Percentiles rank a stretch among this genome's conserved stretches.
These are phyloP conservation scores for Xerus inauris DNA, from an alignment of 2,113 vertebrate species.

Conservation along the genomic window DNA sequence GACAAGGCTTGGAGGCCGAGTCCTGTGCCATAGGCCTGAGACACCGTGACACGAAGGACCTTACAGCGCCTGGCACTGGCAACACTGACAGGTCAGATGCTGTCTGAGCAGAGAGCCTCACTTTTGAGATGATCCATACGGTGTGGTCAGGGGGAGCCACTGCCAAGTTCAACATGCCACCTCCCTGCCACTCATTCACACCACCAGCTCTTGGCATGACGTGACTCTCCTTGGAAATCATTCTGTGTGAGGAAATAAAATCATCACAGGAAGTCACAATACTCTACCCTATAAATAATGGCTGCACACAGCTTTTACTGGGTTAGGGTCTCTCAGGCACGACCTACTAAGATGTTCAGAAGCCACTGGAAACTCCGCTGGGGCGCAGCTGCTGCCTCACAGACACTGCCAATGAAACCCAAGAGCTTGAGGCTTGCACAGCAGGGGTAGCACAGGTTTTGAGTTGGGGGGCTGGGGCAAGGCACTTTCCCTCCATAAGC, in stretches of 20 bases:
- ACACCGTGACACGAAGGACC: accelerated
- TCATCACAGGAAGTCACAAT: background rate
- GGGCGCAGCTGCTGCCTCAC: background rate
- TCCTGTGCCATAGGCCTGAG: background rate
- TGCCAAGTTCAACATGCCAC: background rate
- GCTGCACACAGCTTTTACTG: background rate
- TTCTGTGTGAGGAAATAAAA: background rate
- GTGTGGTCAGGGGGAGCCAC: too few species aligned
- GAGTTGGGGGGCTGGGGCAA: background rate
- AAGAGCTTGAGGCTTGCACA: accelerated
- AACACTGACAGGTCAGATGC: accelerated
- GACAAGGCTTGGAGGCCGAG: background rate
- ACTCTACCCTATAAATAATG: accelerated
- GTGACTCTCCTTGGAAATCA: background rate
- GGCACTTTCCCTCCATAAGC: accelerated
- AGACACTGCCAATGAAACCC: background rate
- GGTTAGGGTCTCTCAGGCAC: background rate
- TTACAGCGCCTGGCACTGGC: too few species aligned
- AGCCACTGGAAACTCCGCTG: background rate
- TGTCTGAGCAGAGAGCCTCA: background rate
- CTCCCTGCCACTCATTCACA: background rate
- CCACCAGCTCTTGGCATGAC: background rate
- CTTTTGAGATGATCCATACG: background rate
- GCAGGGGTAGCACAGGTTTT: accelerated
- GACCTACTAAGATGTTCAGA: background rate